These are phyloP conservation scores for Notechis scutatus DNA, from an alignment of 2,113 vertebrate species.

Conservation along the genomic window DNA sequence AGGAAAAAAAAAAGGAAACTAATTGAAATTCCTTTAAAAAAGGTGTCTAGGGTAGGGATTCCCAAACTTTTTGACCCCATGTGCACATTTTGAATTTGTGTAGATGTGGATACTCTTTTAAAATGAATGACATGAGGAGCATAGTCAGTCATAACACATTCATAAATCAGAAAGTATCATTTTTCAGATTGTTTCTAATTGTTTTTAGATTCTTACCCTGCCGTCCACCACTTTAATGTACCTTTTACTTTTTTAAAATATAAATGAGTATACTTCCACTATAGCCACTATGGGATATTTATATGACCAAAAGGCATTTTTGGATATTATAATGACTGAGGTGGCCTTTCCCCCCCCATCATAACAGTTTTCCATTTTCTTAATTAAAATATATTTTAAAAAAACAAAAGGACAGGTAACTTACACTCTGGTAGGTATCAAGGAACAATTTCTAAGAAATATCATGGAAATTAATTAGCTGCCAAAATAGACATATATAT, in stretches of 20 bases:
- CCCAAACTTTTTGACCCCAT: background rate
- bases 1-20: background rate
- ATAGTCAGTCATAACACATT: background rate
- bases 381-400: background rate
- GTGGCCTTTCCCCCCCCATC: background rate
- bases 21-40: background rate
- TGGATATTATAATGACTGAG: background rate
- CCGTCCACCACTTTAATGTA: background rate
- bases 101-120: background rate
- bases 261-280: background rate
- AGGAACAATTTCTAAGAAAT: background rate
- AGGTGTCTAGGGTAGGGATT: background rate
- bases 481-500: background rate
- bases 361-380: background rate
- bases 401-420: background rate
- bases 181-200: background rate
- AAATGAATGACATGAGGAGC: background rate
- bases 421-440: background rate
- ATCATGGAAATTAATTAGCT: background rate
- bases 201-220: background rate
- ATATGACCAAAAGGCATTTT: background rate
- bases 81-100: background rate
- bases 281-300: background rate
- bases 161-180: background rate
- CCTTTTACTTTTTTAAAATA: background rate